Evolutionary conservation across 1,140 invertebrate genomes (phyloP), one percentile per base, ranked within the genome.

Genomic region (Tetragnatha versicolor): DNA sequence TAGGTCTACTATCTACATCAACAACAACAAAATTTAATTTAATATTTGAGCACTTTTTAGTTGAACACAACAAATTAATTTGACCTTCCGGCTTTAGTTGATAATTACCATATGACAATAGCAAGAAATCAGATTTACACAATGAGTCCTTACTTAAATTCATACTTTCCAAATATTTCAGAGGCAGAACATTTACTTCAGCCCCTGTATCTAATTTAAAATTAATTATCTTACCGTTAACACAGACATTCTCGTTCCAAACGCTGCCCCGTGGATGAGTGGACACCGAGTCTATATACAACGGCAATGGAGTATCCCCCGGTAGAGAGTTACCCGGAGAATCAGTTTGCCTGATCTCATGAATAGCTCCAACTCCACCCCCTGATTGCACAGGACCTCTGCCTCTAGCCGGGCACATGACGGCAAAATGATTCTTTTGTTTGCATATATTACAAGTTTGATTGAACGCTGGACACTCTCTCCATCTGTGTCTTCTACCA

Each of bases 181-280:
- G 42, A 5, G 55, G 72, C 53, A 76, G 42, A 20, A 61, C 39
- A 51, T 75, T 75, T 14, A 29, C 42, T 29, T 61, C 37, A 25
- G 72, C 55, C 31, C 55, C 55, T 42, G 9, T 61, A 63, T 63
- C 72, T 22, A 76, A 35, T 27, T 76, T 76, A 61, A 61, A 76
- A 6, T 20, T 29, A 39, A 61, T 39, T 3, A 17, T 5, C n/a
- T 51, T 61, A 61, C n/a, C 35, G 6, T 60, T 9, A 6, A 65
- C n/a, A 17, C 6, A 29, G 6, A 69, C 14, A 12, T 35, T 25
- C 5, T 65, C 14, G 17, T 35, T 37, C 14, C 61, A 17, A 58
- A 58, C 7, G 7, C 22, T 58, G 7, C 31, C n/a, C 31, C 14
- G n/a, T 14, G n/a, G 7, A 9, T 9, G 14, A 33, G n/a, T 58